Conservation (phyloP, 2,113 vertebrate genomes). For the Ia io region DNA sequence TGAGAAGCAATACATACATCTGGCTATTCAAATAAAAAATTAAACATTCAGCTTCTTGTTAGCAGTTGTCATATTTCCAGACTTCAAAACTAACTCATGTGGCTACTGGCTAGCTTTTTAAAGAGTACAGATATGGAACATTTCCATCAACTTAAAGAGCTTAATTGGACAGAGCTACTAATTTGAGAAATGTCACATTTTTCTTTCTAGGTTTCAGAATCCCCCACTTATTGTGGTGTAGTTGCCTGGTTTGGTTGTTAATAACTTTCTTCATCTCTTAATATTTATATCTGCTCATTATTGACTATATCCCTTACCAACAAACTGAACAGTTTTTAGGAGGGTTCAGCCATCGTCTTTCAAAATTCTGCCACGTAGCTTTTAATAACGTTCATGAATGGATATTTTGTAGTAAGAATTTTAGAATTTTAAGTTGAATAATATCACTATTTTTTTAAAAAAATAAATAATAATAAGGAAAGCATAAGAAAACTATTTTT, state of each 20-base stretch:
- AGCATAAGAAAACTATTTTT: background rate
- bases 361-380: background rate
- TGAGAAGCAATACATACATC: too few species aligned
- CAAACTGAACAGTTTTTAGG: background rate
- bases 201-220: background rate
- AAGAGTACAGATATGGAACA: background rate
- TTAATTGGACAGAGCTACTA: background rate
- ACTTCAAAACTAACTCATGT: background rate
- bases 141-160: background rate
- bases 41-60: background rate
- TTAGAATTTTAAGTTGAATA: background rate
- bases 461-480: background rate
- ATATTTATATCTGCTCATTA: background rate
- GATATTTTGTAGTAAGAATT: background rate
- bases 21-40: background rate
- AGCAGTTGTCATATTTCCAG: background rate
- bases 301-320: background rate
- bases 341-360: background rate
- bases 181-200: conserved; percentile 9
- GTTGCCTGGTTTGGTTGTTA: background rate
- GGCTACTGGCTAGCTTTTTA: background rate
- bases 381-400: background rate
- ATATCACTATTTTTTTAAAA: background rate
- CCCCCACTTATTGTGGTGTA: background rate
- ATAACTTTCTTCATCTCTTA: background rate